Evolutionary conservation across 2,113 vertebrate genomes (phyloP).

Genomic region (Poicephalus gulielmi): DNA sequence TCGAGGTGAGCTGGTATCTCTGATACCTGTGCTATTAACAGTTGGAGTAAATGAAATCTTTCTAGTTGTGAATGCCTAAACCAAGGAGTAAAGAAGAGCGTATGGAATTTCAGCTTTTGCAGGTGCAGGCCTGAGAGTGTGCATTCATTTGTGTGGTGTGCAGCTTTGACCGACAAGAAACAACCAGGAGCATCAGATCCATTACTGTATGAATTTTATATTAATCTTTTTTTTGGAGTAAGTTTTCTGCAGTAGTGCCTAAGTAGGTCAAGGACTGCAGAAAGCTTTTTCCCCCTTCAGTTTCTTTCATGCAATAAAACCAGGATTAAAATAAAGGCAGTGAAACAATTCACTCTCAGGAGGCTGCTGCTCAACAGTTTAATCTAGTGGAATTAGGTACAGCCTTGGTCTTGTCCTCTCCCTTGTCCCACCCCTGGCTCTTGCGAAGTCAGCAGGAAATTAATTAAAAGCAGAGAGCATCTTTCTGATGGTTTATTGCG

Average conservation of each 20-base stretch:
- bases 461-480: accelerated
- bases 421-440: not conserved
- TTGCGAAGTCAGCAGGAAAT: not conserved
- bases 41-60: not conserved
- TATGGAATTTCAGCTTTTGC: accelerated
- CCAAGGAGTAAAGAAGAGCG: accelerated
- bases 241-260: not conserved
- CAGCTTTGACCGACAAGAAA: not conserved
- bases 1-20: not conserved
- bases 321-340: not conserved
- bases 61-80: not conserved
- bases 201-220: not conserved
- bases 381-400: not conserved
- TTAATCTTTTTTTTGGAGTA: not conserved
- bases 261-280: not conserved
- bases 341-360: not conserved
- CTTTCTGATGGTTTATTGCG: not conserved
- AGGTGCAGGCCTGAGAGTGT: not conserved
- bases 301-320: not conserved
- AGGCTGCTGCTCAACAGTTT: not conserved
- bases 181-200: not conserved
- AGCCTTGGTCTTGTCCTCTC: not conserved
- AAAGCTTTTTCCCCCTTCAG: not conserved
- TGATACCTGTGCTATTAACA: not conserved
- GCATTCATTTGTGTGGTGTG: accelerated